phyloP scores from a whole-genome alignment of 2,113 vertebrate species.

The Phyllopteryx taeniolatus region DNA sequence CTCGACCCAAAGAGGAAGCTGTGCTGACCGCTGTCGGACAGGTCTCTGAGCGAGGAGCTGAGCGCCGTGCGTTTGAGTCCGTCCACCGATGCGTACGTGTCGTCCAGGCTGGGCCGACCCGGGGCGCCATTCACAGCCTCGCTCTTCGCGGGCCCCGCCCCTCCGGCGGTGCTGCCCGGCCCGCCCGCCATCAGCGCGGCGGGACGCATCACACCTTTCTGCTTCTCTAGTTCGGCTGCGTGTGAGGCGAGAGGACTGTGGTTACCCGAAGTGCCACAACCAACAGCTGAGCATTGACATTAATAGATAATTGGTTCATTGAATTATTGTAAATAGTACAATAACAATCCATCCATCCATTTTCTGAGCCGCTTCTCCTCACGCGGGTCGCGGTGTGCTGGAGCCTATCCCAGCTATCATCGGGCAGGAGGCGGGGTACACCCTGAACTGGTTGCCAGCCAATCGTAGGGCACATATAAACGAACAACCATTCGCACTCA shows the following conservation, averaged over 20 bases:
- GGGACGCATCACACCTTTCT: constrained; percentile 88
- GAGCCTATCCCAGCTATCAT: no score
- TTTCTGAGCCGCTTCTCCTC: no score
- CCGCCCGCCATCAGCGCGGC: constrained; percentile 68
- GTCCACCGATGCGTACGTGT: constrained; percentile 84
- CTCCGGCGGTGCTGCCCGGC: constrained; percentile 52
- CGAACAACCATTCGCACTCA: no score
- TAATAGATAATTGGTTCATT: no score
- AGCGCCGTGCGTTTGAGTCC: constrained; percentile 88
- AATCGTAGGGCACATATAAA: no score
- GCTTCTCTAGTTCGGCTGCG: constrained; percentile 88
- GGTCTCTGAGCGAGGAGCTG: constrained; percentile 88
- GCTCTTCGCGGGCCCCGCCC: constrained; percentile 54
- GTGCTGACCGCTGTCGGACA: constrained; percentile 84
- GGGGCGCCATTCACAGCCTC: constrained; percentile 84
- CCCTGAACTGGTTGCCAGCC: no score
- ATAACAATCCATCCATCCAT: no score
- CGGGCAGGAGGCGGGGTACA: no score
- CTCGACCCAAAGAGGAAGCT: background rate
- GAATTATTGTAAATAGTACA: no score
- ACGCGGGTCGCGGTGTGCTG: no score
- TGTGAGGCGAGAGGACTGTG: background rate
- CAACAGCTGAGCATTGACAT: background rate
- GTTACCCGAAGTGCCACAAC: background rate
- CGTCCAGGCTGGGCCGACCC: constrained; percentile 83